Percentiles rank a stretch among this genome's conserved stretches.
These are phyloP conservation scores for Habroteleia sp. DNA, from an alignment of 2,888 invertebrate genomes.

Conservation along the genomic window DNA sequence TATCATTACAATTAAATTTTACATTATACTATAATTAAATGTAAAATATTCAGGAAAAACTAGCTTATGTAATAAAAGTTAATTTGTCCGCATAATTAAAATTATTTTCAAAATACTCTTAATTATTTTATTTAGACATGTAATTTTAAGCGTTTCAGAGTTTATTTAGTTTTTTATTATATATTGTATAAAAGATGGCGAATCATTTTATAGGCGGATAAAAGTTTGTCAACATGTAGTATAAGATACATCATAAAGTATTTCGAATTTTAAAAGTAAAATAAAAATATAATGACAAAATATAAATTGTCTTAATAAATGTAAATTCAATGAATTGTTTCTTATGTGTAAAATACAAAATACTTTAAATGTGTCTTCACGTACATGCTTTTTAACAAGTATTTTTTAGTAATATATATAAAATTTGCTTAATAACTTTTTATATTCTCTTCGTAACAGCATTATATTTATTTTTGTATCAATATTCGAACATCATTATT, in stretches of 20 bases:
- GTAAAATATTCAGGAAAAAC: too few relatives aligned
- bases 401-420: slow-evolving; percentile 45
- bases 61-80: too few relatives aligned
- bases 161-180: slow-evolving; percentile 18
- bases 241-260: slow-evolving; percentile 38
- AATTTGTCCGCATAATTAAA: too few relatives aligned
- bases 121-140: too few relatives aligned
- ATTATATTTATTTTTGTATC: slow-evolving; percentile 3
- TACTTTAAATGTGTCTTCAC: slow-evolving; percentile 30
- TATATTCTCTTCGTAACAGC: slow-evolving; percentile 27
- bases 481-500: slow-evolving; percentile 2
- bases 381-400: slow-evolving; percentile 30
- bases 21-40: too few relatives aligned
- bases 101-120: too few relatives aligned
- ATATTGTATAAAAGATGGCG: slow-evolving; percentile 18
- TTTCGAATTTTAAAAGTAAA: slow-evolving; percentile 20
- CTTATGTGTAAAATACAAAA: slow-evolving; percentile 11
- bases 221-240: slow-evolving; percentile 34
- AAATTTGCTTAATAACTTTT: slow-evolving; percentile 36
- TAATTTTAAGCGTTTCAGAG: slow-evolving; percentile 49
- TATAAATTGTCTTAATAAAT: neutral
- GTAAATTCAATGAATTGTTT: neutral
- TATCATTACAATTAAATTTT: too few relatives aligned
- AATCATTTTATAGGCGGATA: slow-evolving; percentile 26
- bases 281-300: neutral